Conservation (phyloP, 2,797 vertebrate species). For the Epinephelus coioides region DNA sequence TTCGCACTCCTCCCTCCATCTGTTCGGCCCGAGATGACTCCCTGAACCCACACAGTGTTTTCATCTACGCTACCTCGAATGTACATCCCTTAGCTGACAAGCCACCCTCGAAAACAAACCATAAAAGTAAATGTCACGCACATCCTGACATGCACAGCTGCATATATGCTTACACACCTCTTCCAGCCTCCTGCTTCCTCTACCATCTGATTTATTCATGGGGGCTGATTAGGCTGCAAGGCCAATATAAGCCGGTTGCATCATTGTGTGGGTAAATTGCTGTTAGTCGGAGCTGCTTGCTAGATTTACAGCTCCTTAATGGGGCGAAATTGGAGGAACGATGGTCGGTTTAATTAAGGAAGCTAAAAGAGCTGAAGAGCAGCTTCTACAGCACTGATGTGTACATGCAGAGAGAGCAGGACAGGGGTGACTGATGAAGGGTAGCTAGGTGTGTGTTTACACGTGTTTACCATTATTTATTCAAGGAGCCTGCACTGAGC, state of each 20-base stretch:
- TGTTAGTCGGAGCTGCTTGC: slow-evolving; percentile 61
- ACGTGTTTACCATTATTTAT: slow-evolving; percentile 64
- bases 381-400: slow-evolving; percentile 58
- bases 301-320: slow-evolving; percentile 79
- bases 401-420: slow-evolving; percentile 16
- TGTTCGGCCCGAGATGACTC: slow-evolving; percentile 36
- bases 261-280: slow-evolving; percentile 72
- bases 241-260: slow-evolving; percentile 64
- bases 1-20: slow-evolving; percentile 49
- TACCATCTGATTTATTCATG: slow-evolving; percentile 71
- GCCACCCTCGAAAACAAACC: slow-evolving; percentile 1
- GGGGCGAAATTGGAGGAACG: slow-evolving; percentile 65
- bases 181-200: neutral
- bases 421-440: slow-evolving; percentile 40
- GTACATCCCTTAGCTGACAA: neutral
- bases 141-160: neutral
- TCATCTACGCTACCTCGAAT: neutral
- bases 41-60: neutral
- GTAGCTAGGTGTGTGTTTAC: slow-evolving; percentile 62
- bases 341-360: slow-evolving; percentile 75
- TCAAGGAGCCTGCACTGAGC: slow-evolving; percentile 30
- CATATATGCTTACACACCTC: slow-evolving; percentile 50
- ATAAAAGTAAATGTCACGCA: slow-evolving; percentile 26
- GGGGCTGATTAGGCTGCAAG: slow-evolving; percentile 63
- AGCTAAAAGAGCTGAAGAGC: slow-evolving; percentile 70